These are phyloP conservation scores for Drosophila neocordata DNA, from an alignment of 1,140 invertebrate genomes.

Conservation along the genomic window DNA sequence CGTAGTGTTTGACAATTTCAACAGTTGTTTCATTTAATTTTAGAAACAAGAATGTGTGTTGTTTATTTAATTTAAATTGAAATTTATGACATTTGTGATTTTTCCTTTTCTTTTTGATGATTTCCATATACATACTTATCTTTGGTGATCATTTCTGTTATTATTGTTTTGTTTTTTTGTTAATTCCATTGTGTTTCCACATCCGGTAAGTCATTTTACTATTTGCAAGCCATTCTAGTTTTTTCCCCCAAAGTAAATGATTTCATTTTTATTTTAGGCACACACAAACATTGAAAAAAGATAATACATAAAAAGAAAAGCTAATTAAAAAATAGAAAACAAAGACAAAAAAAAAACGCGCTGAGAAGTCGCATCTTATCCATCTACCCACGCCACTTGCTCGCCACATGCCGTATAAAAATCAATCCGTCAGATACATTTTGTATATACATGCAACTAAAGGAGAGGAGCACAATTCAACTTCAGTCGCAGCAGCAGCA, in stretches of 20 bases:
- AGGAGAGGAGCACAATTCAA: constrained; percentile 36
- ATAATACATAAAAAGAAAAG: constrained; percentile 16
- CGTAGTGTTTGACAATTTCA: constrained; percentile 48
- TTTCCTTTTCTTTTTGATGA: constrained; percentile 42
- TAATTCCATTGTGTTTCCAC: constrained; percentile 27
- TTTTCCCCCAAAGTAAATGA: constrained; percentile 68
- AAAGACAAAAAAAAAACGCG: constrained; percentile 24
- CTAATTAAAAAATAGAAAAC: constrained; percentile 8
- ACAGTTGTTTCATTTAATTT: constrained; percentile 55
- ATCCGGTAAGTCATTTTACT: constrained; percentile 73
- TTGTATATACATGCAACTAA: constrained; percentile 32
- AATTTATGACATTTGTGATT: constrained; percentile 50
- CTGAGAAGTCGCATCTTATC: constrained; percentile 49
- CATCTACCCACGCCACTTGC: constrained; percentile 30
- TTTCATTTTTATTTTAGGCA: constrained; percentile 82
- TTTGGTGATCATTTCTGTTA: constrained; percentile 33
- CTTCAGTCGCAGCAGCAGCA: constrained; percentile 35
- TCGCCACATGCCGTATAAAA: constrained; percentile 8
- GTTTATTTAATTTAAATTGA: constrained; percentile 69
- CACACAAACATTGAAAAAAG: constrained; percentile 37
- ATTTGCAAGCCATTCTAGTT: constrained; percentile 59
- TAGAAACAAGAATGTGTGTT: constrained; percentile 57
- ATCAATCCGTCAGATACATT: constrained; percentile 43
- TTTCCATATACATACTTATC: constrained; percentile 35
- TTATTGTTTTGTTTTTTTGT: constrained; percentile 52